A percentile compares a stretch with the other conserved stretches of the same genome.
These are phyloP conservation scores for Sebastes jordani DNA, from an alignment of 2,797 vertebrate genomes.

Conservation along the genomic window DNA sequence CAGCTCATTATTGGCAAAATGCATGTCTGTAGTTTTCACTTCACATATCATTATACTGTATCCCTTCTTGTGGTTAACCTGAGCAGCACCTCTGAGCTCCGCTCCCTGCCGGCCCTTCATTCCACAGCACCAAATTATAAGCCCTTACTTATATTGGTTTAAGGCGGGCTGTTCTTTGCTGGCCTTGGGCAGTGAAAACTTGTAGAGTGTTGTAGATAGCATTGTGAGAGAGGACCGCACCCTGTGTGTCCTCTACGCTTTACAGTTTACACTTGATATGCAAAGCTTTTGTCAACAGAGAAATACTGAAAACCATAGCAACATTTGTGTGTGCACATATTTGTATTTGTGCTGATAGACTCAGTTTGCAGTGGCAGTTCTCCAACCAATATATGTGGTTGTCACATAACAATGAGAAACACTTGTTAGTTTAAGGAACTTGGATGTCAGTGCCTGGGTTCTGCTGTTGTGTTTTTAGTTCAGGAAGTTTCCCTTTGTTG, in stretches of 20 bases:
- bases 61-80: not conserved
- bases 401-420: not conserved
- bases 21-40: not conserved
- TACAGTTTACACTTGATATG: constrained; percentile 48
- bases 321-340: not conserved
- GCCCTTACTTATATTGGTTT: constrained; percentile 51
- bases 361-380: not conserved
- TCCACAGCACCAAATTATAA: constrained; percentile 33
- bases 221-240: constrained; percentile 42
- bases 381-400: not conserved
- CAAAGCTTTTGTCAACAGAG: constrained; percentile 39
- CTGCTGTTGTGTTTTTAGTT: not conserved
- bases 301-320: constrained; percentile 6
- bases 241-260: constrained; percentile 52
- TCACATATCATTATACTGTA: not conserved
- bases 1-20: not conserved
- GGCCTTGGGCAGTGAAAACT: constrained; percentile 29
- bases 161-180: constrained; percentile 48
- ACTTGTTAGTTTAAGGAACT: not conserved
- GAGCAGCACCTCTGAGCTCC: not conserved
- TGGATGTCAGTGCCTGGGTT: not conserved
- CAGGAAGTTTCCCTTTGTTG: not conserved
- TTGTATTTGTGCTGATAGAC: not conserved
- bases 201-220: constrained; percentile 27
- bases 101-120: constrained; percentile 10